Base-by-base conservation (phyloP, 2,113 vertebrate genomes). In the Prionailurus viverrinus region DNA sequence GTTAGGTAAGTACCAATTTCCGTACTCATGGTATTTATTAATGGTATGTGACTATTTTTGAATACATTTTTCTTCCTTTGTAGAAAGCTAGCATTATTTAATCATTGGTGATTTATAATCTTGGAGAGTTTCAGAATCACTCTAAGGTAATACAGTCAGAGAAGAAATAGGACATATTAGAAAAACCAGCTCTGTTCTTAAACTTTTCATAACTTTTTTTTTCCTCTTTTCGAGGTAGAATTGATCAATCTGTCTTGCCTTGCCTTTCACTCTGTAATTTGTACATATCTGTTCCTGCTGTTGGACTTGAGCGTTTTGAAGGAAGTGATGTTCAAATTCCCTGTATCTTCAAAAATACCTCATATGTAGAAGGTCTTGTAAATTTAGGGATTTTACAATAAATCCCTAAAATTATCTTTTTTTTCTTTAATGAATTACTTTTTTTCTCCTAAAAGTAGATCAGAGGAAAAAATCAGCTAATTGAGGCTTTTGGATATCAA, bases 391-490 rank as follows among this genome's bases (percentile, higher is more conserved):
- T 83, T 91, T 89, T 89, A 68, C 19, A 73, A 66, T n/a, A 90
- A 95, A 39, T 36, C 7, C 14, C 27, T 83, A 27, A 89, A 91
- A 74, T 85, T 84, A 79, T 11, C 58, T 85, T 71, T 58, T 80
- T 41, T n/a, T 91, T 12, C 31, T 74, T 83, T 90, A 89, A 86
- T 51, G 48, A 94, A 94, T 90, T 76, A 33, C 29, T 11, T n/a
- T 66, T 96, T 83, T 23, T 85, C 12, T 85, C 53, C 65, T 96
- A 89, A 97, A 96, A 96, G 80, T 97, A 41, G 90, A 97, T 39
- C 90, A 92, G 5, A 80, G 27, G 19, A 81, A 90, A 76, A 95
- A 95, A 48, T 80, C 76, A 95, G 73, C 96, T 97, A 94, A 96
- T 97, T 83, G 58, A 76, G 8, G 21, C 3, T 81, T 94, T 96